These are phyloP conservation scores for Macroglossus sobrinus DNA, from an alignment of 2,113 vertebrate genomes.

Conservation along the genomic window DNA sequence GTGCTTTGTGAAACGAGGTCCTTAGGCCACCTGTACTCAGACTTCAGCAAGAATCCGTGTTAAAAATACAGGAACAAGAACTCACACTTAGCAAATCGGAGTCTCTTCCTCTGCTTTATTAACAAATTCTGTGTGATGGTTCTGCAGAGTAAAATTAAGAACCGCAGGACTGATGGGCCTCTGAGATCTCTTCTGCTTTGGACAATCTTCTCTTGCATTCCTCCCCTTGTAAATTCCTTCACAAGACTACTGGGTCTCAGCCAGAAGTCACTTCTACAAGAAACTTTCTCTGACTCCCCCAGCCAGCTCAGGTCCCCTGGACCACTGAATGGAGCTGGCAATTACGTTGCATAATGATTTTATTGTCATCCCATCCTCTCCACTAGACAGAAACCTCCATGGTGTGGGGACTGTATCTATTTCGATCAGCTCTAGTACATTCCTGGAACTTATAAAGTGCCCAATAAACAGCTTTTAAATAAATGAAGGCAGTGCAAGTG, in stretches of 20 bases:
- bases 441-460: not conserved
- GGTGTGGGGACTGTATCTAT: not conserved
- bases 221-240: not conserved
- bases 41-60: not conserved
- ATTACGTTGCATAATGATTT: not conserved
- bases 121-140: not conserved
- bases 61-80: not conserved
- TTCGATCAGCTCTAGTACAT: not conserved
- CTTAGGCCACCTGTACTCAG: not conserved
- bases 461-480: not conserved
- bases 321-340: not conserved
- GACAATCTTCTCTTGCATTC: not conserved
- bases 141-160: not conserved
- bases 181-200: not conserved
- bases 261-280: not conserved
- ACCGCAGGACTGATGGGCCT: not conserved
- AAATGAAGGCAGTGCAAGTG: not conserved
- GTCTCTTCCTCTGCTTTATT: not conserved
- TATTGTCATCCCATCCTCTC: not conserved
- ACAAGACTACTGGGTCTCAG: not conserved
- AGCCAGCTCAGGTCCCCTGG: accelerated
- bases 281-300: accelerated
- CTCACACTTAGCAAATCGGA: not conserved
- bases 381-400: not conserved
- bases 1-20: not conserved